Conservation (phyloP, 2,888 invertebrate species). For the Dromius quadrimaculatus region DNA sequence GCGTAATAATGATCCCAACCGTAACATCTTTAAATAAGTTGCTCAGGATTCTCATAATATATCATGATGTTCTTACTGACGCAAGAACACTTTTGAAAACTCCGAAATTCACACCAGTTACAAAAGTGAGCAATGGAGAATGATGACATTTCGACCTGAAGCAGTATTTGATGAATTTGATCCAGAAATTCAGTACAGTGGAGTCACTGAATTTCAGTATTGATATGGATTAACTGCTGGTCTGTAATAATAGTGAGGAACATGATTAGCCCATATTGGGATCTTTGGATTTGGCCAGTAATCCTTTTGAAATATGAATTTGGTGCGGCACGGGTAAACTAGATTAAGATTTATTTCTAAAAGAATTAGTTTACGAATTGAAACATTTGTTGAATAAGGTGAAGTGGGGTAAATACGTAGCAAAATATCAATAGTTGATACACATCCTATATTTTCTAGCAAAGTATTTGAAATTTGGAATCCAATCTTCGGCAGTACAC, state of each 20-base stretch:
- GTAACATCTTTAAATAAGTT: too few species aligned
- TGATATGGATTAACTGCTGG: conserved; percentile 51
- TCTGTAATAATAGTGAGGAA: conserved; percentile 49
- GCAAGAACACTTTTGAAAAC: conserved; percentile 50
- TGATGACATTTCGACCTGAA: conserved; percentile 50
- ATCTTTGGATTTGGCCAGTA: neutral
- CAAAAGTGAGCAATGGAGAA: conserved; percentile 41
- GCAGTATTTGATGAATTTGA: neutral
- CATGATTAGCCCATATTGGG: conserved; percentile 48
- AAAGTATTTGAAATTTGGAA: neutral
- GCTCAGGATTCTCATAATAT: too few species aligned
- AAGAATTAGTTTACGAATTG: conserved; percentile 52
- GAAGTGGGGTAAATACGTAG: neutral
- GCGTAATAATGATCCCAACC: too few species aligned
- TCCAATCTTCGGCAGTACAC: neutral
- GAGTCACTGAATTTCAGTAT: conserved; percentile 33
- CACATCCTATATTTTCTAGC: neutral
- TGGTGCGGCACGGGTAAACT: conserved; percentile 50
- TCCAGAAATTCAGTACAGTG: neutral
- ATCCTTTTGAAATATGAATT: neutral
- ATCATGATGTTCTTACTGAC: too few species aligned
- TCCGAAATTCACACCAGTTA: conserved; percentile 24
- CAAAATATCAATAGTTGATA: neutral
- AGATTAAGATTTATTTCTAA: conserved; percentile 53
- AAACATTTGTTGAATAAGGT: neutral